phyloP scores from a whole-genome alignment of 2,797 vertebrate genomes.

The Cossypha caffra region DNA sequence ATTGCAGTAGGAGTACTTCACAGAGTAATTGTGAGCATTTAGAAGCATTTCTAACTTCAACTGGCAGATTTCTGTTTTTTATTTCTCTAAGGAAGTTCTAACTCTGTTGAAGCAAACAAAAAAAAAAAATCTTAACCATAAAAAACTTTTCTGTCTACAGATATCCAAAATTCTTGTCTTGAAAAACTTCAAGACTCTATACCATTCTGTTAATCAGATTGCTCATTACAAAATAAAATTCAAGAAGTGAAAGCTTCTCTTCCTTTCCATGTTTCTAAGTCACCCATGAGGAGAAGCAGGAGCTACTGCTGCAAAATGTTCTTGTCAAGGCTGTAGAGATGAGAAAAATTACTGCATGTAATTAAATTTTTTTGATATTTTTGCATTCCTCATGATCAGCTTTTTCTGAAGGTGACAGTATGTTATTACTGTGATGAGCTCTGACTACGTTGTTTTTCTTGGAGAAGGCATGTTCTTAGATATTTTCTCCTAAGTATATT shows the following conservation, averaged over 20 bases:
- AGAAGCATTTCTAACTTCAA: background rate
- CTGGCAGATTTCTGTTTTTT: background rate
- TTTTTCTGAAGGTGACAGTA: background rate
- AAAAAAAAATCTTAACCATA: fast-evolving
- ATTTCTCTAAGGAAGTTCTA: background rate
- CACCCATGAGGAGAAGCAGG: background rate
- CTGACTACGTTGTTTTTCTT: background rate
- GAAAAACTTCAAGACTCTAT: background rate
- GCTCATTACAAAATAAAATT: background rate
- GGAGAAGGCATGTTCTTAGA: background rate
- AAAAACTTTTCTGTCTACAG: background rate
- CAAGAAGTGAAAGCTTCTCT: background rate
- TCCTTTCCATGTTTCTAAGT: background rate
- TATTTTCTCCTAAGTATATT: background rate
- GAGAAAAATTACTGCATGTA: background rate
- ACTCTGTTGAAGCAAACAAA: background rate
- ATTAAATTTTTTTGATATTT: background rate
- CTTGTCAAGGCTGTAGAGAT: background rate
- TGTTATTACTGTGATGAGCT: background rate
- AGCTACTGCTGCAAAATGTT: background rate
- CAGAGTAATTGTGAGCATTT: background rate
- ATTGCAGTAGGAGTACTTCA: background rate
- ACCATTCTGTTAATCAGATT: background rate
- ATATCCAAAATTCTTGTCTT: background rate
- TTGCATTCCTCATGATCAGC: fast-evolving